A percentile compares a stretch with the other conserved stretches of the same genome.
Evolutionary conservation across 1,140 invertebrate genomes (phyloP).

Genomic region (Cataglyphis hispanica): DNA sequence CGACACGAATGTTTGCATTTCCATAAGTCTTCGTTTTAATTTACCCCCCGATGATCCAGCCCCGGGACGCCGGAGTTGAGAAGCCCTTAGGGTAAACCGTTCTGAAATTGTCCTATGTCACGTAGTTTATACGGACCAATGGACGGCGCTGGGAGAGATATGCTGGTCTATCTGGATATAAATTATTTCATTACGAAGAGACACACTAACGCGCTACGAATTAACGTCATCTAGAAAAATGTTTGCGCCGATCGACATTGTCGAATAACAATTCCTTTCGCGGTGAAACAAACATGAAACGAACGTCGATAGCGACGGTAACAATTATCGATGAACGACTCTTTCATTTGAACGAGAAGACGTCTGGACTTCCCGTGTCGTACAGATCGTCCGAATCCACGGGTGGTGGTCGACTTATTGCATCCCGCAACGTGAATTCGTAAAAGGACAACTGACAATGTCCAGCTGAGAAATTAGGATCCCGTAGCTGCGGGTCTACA

Average conservation of each 20-base stretch:
- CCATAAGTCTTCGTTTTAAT: slow-evolving; percentile 78
- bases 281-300: not conserved
- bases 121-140: slow-evolving; percentile 44
- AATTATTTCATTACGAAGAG: slow-evolving; percentile 51
- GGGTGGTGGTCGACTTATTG: slow-evolving; percentile 76
- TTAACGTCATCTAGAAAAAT: slow-evolving; percentile 13
- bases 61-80: slow-evolving; percentile 69
- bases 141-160: slow-evolving; percentile 1
- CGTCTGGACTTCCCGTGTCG: slow-evolving; percentile 34
- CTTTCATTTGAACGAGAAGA: not conserved
- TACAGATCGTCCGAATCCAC: slow-evolving; percentile 41
- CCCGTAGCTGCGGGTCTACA: slow-evolving; percentile 60
- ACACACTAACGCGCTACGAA: not conserved
- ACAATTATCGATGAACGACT: slow-evolving; percentile 39
- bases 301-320: not conserved
- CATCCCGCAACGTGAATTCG: slow-evolving; percentile 64
- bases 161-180: not conserved
- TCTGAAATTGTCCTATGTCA: slow-evolving; percentile 44
- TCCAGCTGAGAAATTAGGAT: slow-evolving; percentile 71
- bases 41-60: slow-evolving; percentile 74
- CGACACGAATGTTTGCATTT: slow-evolving; percentile 67
- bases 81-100: slow-evolving; percentile 72
- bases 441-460: slow-evolving; percentile 58
- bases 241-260: not conserved
- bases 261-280: slow-evolving; percentile 24